Evolutionary conservation across 2,888 invertebrate genomes (phyloP).

Genomic region (Lasioglossum calceatum): DNA sequence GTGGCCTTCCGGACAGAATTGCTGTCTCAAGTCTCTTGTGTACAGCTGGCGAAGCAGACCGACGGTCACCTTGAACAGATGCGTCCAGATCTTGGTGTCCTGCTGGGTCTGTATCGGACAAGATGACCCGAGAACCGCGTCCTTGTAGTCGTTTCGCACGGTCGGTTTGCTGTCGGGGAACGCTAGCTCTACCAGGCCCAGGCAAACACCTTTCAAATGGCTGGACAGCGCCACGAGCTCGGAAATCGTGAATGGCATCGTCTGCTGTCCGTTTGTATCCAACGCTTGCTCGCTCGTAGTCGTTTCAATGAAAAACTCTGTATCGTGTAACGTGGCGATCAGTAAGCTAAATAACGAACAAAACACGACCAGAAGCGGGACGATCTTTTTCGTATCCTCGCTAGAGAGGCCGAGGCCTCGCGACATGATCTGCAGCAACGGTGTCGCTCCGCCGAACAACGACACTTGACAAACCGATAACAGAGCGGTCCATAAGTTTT

Average conservation of each 20-base stretch:
- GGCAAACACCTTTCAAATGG: constrained; percentile 91
- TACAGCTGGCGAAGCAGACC: constrained; percentile 93
- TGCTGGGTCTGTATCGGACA: constrained; percentile 72
- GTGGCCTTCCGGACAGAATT: constrained; percentile 90
- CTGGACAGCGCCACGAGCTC: constrained; percentile 91
- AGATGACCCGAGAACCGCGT: constrained; percentile 81
- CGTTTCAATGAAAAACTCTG: constrained; percentile 90
- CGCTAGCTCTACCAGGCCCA: constrained; percentile 94
- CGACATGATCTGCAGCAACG: constrained; percentile 88
- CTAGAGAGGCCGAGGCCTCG: constrained; percentile 87
- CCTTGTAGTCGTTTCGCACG: constrained; percentile 88
- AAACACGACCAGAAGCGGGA: constrained; percentile 93
- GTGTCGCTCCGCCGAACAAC: constrained; percentile 85
- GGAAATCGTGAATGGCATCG: constrained; percentile 90
- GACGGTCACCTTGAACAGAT: constrained; percentile 92
- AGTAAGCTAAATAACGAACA: constrained; percentile 93
- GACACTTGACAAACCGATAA: constrained; percentile 84
- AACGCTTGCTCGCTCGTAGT: constrained; percentile 56
- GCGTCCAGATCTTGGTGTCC: constrained; percentile 90
- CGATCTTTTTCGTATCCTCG: constrained; percentile 88
- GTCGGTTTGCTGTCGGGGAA: constrained; percentile 91
- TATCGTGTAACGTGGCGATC: constrained; percentile 93
- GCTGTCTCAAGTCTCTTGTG: constrained; percentile 93
- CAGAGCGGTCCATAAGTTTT: constrained; percentile 89
- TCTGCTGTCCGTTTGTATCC: constrained; percentile 73